Base-by-base conservation (phyloP, 2,797 vertebrate species). In the Setipinna tenuifilis region DNA sequence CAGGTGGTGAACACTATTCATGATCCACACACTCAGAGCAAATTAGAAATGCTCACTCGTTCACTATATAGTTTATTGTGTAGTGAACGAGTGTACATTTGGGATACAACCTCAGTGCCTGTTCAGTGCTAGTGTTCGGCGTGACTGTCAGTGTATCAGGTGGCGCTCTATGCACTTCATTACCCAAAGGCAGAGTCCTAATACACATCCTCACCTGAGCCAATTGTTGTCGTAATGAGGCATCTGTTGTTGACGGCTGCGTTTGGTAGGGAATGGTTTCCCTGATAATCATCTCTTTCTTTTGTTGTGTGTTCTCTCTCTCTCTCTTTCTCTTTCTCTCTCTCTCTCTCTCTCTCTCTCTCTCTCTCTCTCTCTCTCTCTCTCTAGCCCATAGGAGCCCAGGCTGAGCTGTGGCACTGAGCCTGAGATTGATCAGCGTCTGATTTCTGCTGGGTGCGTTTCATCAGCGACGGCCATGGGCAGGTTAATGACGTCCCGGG, bases 351-450 rank as follows among this genome's bases (percentile, higher is more conserved):
- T 31, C 25, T 71, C 65, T 71, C 65, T 71, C 65, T 75, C 68
- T 75, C 16, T 41, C 31, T 75, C 14, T 75, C 46, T 48, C 46
- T 48, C 46, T 48, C 46, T 48, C 46, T 48, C 46, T 48, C 46
- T 48, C 46, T 48, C 46, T 48, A 3, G 7, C 50, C 14, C 50
- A 54, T 54, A 78, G 71, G 35, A 44, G 65, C 65, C 17, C 11
- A 5, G 3, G 65, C 35, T 6, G 71, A 78, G 71, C 17, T 7
- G 35, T 78, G 71, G 71, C 71, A 78, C 16, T 0, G 35, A 78
- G 71, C 31, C 71, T 44, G 71, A 78, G 71, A 78, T 78, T 78
- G 71, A 78, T 78, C 71, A 78, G 71, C 71, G 71, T 44, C 71
- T 41, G 71, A 78, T 78, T 78, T 44, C 71, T 78, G 71, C 71